phyloP scores from a whole-genome alignment of 1,140 invertebrate genomes.

The Ridgeia piscesae region DNA sequence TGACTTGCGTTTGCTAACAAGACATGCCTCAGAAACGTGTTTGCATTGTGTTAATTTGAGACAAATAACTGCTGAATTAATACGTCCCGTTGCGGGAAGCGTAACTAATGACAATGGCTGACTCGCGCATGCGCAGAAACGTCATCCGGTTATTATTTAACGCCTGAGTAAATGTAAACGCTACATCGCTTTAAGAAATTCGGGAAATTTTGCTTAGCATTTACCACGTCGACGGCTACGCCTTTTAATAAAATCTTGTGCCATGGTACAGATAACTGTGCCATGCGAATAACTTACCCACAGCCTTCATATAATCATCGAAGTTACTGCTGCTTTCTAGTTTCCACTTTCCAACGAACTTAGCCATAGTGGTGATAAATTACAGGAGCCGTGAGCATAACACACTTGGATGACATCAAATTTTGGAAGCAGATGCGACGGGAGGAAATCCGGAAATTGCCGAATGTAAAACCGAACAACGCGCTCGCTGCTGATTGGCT shows the following conservation, averaged over 20 bases:
- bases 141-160: too few species aligned
- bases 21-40: too few species aligned
- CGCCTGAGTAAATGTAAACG: too few species aligned
- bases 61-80: too few species aligned
- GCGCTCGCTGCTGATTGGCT: neutral
- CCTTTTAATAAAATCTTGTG: neutral
- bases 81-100: too few species aligned
- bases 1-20: too few species aligned
- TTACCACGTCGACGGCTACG: too few species aligned
- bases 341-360: conserved; percentile 74
- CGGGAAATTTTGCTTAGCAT: too few species aligned
- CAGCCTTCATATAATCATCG: conserved; percentile 82
- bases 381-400: neutral
- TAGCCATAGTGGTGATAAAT: conserved; percentile 14
- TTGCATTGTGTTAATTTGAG: too few species aligned
- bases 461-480: neutral
- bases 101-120: too few species aligned
- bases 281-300: conserved; percentile 67
- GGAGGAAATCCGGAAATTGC: neutral
- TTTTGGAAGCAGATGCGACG: neutral
- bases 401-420: neutral
- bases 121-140: too few species aligned
- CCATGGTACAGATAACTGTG: neutral
- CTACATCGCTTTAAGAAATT: too few species aligned
- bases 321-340: conserved; percentile 77